Evolutionary conservation across 1,140 invertebrate species (phyloP).

Genomic region (Ruditapes philippinarum): DNA sequence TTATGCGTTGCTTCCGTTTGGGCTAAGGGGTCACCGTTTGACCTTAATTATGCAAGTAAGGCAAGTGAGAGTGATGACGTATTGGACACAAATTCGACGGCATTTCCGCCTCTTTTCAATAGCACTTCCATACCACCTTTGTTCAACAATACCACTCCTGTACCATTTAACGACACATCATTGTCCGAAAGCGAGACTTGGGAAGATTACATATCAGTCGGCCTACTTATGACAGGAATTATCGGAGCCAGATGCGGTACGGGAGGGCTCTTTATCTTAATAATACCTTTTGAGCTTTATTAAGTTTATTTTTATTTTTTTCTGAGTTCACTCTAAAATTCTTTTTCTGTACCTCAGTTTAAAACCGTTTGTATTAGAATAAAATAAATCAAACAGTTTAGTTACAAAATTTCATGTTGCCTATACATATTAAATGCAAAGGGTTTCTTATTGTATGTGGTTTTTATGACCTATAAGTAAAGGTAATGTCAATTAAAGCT

Average conservation of each 20-base stretch:
- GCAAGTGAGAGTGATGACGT: neutral
- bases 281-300: too few species aligned
- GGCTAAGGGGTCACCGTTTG: conserved; percentile 88
- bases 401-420: too few species aligned
- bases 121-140: neutral
- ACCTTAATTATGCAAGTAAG: conserved; percentile 72
- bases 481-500: too few species aligned
- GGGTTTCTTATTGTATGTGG: too few species aligned
- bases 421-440: too few species aligned
- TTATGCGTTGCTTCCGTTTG: conserved; percentile 88
- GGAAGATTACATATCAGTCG: conserved; percentile 81
- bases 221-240: conserved; percentile 87
- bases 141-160: neutral
- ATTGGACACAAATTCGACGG: neutral
- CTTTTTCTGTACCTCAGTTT: too few species aligned
- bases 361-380: too few species aligned
- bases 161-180: neutral
- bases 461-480: too few species aligned
- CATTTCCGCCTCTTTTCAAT: neutral
- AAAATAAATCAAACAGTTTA: too few species aligned
- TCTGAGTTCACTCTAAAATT: too few species aligned
- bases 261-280: too few species aligned
- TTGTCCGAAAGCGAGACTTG: neutral
- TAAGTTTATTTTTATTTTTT: too few species aligned
- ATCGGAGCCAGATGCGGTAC: conserved; percentile 87